Evolutionary conservation across 1,140 invertebrate species (phyloP), one percentile per base, ranked within the genome.

Genomic region (Colletes gigas): DNA sequence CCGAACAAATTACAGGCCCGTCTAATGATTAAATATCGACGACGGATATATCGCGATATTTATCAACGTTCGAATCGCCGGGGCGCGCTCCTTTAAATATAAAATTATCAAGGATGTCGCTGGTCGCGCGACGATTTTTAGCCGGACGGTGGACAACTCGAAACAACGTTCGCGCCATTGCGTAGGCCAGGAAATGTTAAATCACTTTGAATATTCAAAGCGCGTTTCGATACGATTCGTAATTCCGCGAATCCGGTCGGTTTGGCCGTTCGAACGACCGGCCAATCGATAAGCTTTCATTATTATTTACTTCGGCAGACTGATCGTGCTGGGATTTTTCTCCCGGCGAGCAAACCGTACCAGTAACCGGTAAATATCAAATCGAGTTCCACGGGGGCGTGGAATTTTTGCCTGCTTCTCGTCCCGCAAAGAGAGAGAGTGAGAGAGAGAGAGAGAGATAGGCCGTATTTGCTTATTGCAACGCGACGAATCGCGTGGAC

Each of bases 221-320:
- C 78, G 72, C 78, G 74, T 81, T 68, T 81, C 82, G 71, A 68
- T 70, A 66, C 30, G 67, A 84, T 57, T 67, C 78, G 78, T 74
- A 75, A 82, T 83, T 75, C 79, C n/a, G 15, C 17, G 73, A 69
- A 68, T 69, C 73, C 21, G 10, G 14, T 2, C 39, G 47, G 41
- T 50, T n/a, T 15, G 17, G 7, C 4, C 12, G 17, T 4, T 8
- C 52, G 30, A n/a, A 1, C 44, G 44, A 47, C 3, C 9, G n/a
- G 12, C 41, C 62, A 63, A 85, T 84, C 83, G 80, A 85, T 84
- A 54, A 63, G 67, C 63, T 77, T 73, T 71, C 78, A 69, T 85
- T 85, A 85, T 85, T 81, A 85, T 85, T 85, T 85, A 85, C 83
- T 65, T 72, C 62, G 63, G 44, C 70, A 52, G 72, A 70, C 76